phyloP scores from a whole-genome alignment of 1,140 invertebrate species.

The Trachelipus rathkii region DNA sequence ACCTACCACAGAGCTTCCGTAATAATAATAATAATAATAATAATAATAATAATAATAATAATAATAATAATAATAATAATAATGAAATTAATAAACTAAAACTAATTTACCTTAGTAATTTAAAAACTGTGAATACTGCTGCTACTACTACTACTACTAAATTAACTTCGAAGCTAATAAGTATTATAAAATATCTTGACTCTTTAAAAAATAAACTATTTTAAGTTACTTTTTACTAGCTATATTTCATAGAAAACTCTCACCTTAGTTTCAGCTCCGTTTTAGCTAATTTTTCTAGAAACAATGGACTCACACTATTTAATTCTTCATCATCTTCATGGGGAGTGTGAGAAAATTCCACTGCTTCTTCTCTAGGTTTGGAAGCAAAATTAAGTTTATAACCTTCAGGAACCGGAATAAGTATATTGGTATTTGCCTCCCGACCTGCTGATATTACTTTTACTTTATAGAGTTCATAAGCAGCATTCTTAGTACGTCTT shows the following conservation, averaged over 20 bases:
- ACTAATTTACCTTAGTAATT: too few relatives aligned
- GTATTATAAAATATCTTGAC: too few relatives aligned
- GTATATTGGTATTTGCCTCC: neutral
- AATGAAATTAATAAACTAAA: too few relatives aligned
- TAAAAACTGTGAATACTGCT: too few relatives aligned
- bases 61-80: too few relatives aligned
- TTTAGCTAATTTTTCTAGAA: neutral
- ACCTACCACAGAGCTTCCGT: too few relatives aligned
- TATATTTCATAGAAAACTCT: neutral
- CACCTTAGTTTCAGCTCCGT: neutral
- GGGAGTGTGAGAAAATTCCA: neutral
- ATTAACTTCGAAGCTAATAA: too few relatives aligned
- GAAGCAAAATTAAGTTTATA: neutral
- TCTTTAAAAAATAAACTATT: too few relatives aligned
- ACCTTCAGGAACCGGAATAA: neutral
- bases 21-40: too few relatives aligned
- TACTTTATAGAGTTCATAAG: neutral
- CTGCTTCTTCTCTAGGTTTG: neutral
- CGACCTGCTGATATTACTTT: neutral
- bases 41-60: too few relatives aligned
- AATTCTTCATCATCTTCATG: neutral
- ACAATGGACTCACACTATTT: neutral
- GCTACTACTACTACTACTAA: too few relatives aligned
- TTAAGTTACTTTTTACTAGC: too few relatives aligned
- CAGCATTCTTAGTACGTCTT: neutral